These are phyloP conservation scores for Scaptomyza montana DNA, from an alignment of 1,140 invertebrate species.

Conservation along the genomic window DNA sequence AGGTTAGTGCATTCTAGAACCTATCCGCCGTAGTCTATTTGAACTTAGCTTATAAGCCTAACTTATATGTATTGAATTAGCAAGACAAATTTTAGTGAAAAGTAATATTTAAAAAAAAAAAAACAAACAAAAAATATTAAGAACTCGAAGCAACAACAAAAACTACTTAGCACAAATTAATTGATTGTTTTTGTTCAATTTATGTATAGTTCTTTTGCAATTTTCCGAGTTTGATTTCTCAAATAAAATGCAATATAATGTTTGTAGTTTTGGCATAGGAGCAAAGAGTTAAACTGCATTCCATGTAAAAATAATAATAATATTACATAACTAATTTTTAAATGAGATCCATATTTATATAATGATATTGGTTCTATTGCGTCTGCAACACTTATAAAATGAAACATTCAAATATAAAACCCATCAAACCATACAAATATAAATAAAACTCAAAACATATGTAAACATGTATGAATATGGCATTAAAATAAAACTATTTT, in stretches of 20 bases:
- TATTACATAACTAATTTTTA: conserved; percentile 69
- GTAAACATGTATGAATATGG: conserved; percentile 78
- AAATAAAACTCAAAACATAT: conserved; percentile 60
- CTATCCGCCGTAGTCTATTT: conserved; percentile 78
- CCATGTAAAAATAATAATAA: conserved; percentile 80
- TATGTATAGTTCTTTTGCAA: conserved; percentile 31
- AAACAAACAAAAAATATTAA: conserved; percentile 19
- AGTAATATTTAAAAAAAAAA: conserved; percentile 28
- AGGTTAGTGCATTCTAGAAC: conserved; percentile 83
- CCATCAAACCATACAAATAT: conserved; percentile 66
- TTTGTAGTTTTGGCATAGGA: conserved; percentile 56
- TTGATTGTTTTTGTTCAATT: conserved; percentile 60
- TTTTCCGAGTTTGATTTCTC: conserved; percentile 52
- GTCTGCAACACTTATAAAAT: conserved; percentile 46
- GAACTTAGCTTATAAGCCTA: conserved; percentile 72
- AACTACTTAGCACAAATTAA: conserved; percentile 78
- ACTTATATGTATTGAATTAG: conserved; percentile 78
- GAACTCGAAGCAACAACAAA: conserved; percentile 34
- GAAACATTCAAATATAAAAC: conserved; percentile 56
- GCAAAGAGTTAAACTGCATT: conserved; percentile 80
- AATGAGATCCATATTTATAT: conserved; percentile 64
- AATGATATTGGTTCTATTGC: conserved; percentile 63
- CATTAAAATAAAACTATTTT: conserved; percentile 80
- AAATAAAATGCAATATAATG: conserved; percentile 55
- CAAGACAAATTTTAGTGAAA: conserved; percentile 79